Base-by-base conservation (phyloP, 64 coral and sea anemone genomes). In the Astreopora myriophthalma region DNA sequence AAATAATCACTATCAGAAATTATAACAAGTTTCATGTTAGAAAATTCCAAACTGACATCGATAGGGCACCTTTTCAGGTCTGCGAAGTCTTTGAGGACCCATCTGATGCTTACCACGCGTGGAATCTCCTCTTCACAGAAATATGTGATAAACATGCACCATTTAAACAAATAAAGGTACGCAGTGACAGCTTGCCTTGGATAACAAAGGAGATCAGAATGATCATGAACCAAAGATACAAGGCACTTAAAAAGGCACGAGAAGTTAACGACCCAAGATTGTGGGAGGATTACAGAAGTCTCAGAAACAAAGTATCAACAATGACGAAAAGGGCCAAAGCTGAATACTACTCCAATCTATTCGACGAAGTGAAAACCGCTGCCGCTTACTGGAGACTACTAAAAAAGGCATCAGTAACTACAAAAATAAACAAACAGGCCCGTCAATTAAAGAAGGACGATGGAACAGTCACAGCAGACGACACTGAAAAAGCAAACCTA, bases 221-320 rank as follows among this genome's bases (percentile, higher is more conserved):
- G 22, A 62, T n/a, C 57, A 62, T 62, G 57, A 62, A 62, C 22
- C 57, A 62, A 62, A 62, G 57, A 62, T 62, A 1, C 22, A 62
- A 73, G 70, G 34, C 70, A 29, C 70, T 73, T n/a, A 73, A 73
- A 36, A 73, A 37, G 70, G 32, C 70, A 37, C 34, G 31, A 32
- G 70, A 46, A 46, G 14, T 62, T 20, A 62, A 62, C 22, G 57
- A 62, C 22, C 22, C 57, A 62, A 14, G 22, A n/a, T n/a, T 62
- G 0, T 62, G 57, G 57, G 57, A 62, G 13, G 57, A 62, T 62
- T 62, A 62, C 22, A 62, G 57, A 20, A 46, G 65, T 19, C 20
- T 28, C 65, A 69, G 65, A 69, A 69, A 73, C 34, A 73, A 73
- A 73, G 70, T 73, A 73, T 73, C 70, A 73, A 73, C 33, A 69